Evolutionary conservation across 2,888 invertebrate species (phyloP).

Genomic region (Taphrorychus bicolor): DNA sequence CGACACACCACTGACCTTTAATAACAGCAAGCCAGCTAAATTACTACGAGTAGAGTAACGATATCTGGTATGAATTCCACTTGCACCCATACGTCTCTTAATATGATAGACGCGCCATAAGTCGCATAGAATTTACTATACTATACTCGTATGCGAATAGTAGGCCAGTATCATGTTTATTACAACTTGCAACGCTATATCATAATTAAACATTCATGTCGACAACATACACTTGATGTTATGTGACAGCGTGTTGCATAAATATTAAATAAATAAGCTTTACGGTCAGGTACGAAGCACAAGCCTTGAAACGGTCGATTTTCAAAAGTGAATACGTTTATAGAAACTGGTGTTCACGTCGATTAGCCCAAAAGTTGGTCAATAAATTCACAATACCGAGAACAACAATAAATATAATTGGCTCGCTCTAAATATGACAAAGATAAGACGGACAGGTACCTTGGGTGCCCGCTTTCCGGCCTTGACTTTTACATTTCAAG

Average conservation of each 20-base stretch:
- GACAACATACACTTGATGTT: constrained; percentile 13
- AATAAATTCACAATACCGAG: neutral
- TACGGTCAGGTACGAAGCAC: neutral
- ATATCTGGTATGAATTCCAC: neutral
- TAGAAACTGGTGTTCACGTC: neutral
- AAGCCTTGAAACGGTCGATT: neutral
- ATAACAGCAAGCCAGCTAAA: no score
- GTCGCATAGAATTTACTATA: no score
- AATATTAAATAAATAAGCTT: constrained; percentile 11
- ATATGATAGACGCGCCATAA: neutral
- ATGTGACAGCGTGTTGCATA: constrained; percentile 17
- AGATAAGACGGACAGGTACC: constrained; percentile 3
- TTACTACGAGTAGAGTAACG: neutral
- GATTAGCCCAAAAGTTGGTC: neutral
- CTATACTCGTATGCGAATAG: constrained; percentile 3
- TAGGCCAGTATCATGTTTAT: constrained; percentile 16
- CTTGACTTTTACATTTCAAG: neutral
- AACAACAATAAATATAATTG: neutral
- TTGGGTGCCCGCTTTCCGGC: constrained; percentile 1
- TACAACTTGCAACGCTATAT: constrained; percentile 8
- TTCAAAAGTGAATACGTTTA: neutral
- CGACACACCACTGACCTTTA: no score
- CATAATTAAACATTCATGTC: constrained; percentile 14
- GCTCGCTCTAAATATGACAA: neutral
- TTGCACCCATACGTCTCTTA: neutral